Base-by-base conservation (phyloP, 2,888 invertebrate species). In the Nematopogon swammerdamellus region DNA sequence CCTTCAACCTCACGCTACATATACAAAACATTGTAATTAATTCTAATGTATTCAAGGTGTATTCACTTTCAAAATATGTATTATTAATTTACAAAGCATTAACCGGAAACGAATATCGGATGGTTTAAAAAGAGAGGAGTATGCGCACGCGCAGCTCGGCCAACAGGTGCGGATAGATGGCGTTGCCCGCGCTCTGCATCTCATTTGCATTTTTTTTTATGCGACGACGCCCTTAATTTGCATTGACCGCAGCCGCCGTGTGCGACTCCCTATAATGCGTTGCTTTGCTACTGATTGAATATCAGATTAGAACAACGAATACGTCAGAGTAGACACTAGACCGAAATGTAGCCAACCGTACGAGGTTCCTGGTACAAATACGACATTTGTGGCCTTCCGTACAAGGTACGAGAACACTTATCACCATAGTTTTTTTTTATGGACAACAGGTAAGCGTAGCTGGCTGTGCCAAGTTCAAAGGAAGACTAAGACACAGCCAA, bases 41-140 rank as follows among this genome's bases (percentile, higher is more conserved):
- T 76, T 72, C 63, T 67, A 74, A 75, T 73, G 57, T 72, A 75
- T 74, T 68, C 73, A 61, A 60, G 55, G 57, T 59, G 63, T 59
- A 64, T 62, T 65, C 67, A 67, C 69, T 70, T 71, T 70, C 68
- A 61, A 66, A 36, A 36, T 36, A 36, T 36, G 36, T 36, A 36
- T 36, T 36, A 36, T 36, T 36, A 36, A 36, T 36, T 36, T 36
- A 36, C 36, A 36, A 36, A 36, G 25, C 25, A 10, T 14, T 14
- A 36, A 36, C 36, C 36, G 36, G 36, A 36, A 36, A 36, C 36
- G 36, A 36, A 36, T 36, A 14, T 25, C 36, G 25, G 25, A 25
- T 10, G 4, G 4, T 25, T 36, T 8, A 14, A 36, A 36, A 36
- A 36, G n/a, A 36, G n/a, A 36, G 36, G n/a, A 36, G 36, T 36